Evolutionary conservation across 1,140 invertebrate genomes (phyloP).

Genomic region (Cardiocondyla obscurior): DNA sequence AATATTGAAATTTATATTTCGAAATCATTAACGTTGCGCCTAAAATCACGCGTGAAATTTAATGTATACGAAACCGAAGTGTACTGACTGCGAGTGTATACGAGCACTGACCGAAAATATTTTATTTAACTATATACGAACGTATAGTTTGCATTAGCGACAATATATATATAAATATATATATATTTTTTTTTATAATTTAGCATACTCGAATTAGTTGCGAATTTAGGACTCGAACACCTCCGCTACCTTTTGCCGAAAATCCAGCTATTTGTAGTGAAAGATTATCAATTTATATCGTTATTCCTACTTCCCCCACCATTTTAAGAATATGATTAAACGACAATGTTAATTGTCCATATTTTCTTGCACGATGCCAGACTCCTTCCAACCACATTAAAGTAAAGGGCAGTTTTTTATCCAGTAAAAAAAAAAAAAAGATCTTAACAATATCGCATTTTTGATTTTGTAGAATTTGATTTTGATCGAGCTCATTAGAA

Average conservation of each 20-base stretch:
- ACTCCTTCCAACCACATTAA: conserved; percentile 37
- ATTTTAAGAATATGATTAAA: conserved; percentile 7
- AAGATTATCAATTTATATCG: conserved; percentile 14
- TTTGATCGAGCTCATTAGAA: background rate
- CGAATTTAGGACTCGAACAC: conserved; percentile 17
- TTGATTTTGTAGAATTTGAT: conserved; percentile 36
- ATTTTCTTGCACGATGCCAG: conserved; percentile 44
- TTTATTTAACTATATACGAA: background rate
- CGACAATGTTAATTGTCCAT: conserved; percentile 1
- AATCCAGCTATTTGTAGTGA: conserved; percentile 23
- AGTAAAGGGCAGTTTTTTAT: conserved; percentile 31
- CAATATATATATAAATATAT: too few relatives aligned
- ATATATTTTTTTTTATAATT: background rate
- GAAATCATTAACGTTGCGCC: background rate
- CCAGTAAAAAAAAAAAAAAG: conserved; percentile 2
- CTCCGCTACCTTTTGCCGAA: conserved; percentile 38
- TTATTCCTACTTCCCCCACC: background rate
- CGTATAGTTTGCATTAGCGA: conserved; percentile 8
- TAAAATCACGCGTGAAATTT: background rate
- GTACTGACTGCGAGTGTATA: conserved; percentile 8
- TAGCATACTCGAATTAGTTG: conserved; percentile 21
- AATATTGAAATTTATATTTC: background rate
- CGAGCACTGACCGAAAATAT: conserved; percentile 8
- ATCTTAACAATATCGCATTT: conserved; percentile 6
- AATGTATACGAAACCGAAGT: conserved; percentile 35